Conservation (phyloP, 2,888 invertebrate species). For the Zygogramma bicolorata region DNA sequence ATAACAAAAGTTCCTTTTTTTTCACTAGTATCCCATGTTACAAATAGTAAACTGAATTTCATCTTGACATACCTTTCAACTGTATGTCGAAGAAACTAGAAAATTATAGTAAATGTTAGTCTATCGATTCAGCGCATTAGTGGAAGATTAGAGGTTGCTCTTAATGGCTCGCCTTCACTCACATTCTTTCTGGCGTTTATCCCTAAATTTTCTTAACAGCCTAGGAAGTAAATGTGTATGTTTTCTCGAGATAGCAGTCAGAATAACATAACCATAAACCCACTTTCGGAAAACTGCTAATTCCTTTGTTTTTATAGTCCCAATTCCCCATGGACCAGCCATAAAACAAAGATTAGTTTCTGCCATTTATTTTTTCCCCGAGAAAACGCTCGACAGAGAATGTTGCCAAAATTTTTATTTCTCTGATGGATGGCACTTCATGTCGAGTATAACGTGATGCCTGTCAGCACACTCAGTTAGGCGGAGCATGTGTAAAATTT, state of each 20-base stretch:
- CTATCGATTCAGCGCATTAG: too few species aligned
- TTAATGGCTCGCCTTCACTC: background rate
- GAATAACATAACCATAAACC: conserved; percentile 47
- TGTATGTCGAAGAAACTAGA: too few species aligned
- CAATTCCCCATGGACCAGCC: conserved; percentile 12
- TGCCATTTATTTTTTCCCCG: conserved; percentile 18
- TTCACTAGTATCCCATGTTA: too few species aligned
- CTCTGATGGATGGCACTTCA: conserved; percentile 28
- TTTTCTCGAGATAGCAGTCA: conserved; percentile 35
- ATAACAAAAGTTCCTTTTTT: too few species aligned
- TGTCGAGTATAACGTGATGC: conserved; percentile 33
- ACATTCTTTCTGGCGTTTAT: background rate
- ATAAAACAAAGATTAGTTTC: conserved; percentile 35
- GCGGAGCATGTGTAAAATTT: conserved; percentile 42
- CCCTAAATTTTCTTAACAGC: conserved; percentile 16
- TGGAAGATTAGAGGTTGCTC: too few species aligned
- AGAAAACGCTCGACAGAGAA: conserved; percentile 3
- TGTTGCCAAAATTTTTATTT: conserved; percentile 38
- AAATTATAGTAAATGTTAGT: too few species aligned
- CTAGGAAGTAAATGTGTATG: conserved; percentile 26
- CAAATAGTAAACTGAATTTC: too few species aligned
- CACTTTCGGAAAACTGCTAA: conserved; percentile 34
- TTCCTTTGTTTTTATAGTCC: conserved; percentile 45
- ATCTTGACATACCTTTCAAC: too few species aligned
- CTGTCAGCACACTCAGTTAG: conserved; percentile 37